Percentiles rank a stretch among this genome's conserved stretches.
These are phyloP conservation scores for Asteroscopus sphinx DNA, from an alignment of 2,888 invertebrate genomes.

Conservation along the genomic window DNA sequence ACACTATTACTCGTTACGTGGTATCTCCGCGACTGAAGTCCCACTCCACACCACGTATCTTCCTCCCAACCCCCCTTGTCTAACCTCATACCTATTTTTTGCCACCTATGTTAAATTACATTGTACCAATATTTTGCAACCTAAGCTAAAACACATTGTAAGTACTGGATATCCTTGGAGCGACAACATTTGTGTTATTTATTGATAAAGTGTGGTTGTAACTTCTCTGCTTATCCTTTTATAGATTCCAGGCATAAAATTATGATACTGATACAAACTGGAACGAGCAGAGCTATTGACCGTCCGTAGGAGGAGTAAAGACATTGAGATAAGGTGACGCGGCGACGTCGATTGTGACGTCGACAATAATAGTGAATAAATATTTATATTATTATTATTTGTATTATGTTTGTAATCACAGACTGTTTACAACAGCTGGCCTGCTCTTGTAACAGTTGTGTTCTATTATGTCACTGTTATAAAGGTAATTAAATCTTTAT, in stretches of 20 bases:
- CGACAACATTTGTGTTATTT: too few relatives aligned
- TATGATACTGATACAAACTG: conserved; percentile 26
- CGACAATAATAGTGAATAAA: conserved; percentile 26
- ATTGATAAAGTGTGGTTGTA: not conserved
- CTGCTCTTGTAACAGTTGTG: conserved; percentile 14
- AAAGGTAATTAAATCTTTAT: too few relatives aligned
- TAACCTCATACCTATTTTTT: too few relatives aligned
- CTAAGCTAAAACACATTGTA: too few relatives aligned
- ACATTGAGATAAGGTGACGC: conserved; percentile 24
- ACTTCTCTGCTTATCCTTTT: not conserved
- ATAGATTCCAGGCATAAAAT: conserved; percentile 6
- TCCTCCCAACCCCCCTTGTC: too few relatives aligned
- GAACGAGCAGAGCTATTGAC: conserved; percentile 35
- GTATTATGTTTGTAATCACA: conserved; percentile 22
- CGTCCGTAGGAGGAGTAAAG: conserved; percentile 10
- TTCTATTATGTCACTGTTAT: not conserved
- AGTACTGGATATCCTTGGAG: too few relatives aligned
- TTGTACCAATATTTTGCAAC: too few relatives aligned
- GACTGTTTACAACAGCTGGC: conserved; percentile 20
- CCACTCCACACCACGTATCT: too few relatives aligned
- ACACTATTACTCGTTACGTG: too few relatives aligned
- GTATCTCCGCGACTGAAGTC: too few relatives aligned
- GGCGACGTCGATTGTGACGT: too few relatives aligned
- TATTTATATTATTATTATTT: conserved; percentile 32
- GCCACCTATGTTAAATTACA: too few relatives aligned